Evolutionary conservation across 2,888 invertebrate species (phyloP), one percentile per base, ranked within the genome.

Genomic region (Apodemia duryi): DNA sequence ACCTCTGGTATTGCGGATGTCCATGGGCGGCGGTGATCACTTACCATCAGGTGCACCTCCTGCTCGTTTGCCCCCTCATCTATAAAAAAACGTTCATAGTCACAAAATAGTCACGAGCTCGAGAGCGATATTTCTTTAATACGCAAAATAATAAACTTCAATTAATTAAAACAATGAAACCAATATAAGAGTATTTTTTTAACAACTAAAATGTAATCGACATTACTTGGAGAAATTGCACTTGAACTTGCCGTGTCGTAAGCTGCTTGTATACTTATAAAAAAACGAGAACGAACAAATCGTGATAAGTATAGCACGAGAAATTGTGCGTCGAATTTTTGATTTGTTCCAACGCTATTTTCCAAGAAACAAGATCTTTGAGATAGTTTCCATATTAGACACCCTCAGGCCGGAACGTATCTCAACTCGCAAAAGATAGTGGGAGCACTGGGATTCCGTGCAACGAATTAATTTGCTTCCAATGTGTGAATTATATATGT

Each of bases 401-500:
- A 78, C 81, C 83, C 76, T 72, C 74, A 76, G 74, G 71, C 77
- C 77, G 69, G 77, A 85, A 85, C 81, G 85, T 88, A 86, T 86
- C 85, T 77, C 77, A 75, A 76, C 86, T 86, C 85, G 77, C 77
- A 75, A 76, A 73, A 81, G 84, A 87, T 87, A 84, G 51, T 51
- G 43, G 76, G 73, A 72, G 66, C 72, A 66, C 68, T 68, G 79
- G 76, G 80, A 77, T 78, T 82, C 77, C 88, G 85, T 86, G 86
- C 83, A 80, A 84, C 84, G 88, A 89, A 89, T 89, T 88, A 88
- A 89, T 88, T 88, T 83, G 76, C 82, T 80, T 77, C 78, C 79
- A 77, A 79, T 82, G 77, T 60, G 57, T 60, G 35, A 60, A 60
- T 60, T 60, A 60, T 83, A 86, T 85, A 85, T 83, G 78, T 82